These are phyloP conservation scores for Leucoraja ocellata DNA, from an alignment of 2,797 vertebrate genomes.

Conservation along the genomic window DNA sequence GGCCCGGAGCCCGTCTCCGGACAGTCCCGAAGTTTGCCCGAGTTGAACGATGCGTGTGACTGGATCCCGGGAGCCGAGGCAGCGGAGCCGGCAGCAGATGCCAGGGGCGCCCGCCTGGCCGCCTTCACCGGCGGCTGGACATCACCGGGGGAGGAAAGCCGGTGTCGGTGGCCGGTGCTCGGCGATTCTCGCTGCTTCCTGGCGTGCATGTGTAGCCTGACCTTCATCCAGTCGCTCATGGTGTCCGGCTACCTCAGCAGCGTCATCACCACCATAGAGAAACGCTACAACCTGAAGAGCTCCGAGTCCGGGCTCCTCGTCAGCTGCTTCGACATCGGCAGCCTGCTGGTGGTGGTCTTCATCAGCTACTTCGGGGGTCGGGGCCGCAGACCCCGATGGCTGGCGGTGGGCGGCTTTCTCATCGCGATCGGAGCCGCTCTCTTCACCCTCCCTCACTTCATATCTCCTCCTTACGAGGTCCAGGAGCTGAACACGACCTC, in stretches of 20 bases:
- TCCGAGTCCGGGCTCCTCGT: conserved; percentile 91
- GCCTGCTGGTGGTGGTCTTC: conserved; percentile 87
- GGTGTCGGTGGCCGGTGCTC: conserved; percentile 56
- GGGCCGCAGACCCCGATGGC: conserved; percentile 83
- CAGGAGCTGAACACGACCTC: conserved; percentile 80
- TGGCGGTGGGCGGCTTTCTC: conserved; percentile 79
- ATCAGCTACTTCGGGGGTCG: conserved; percentile 91
- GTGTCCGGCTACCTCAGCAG: conserved; percentile 96
- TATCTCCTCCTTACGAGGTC: conserved; percentile 86
- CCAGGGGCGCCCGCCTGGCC: conserved; percentile 39
- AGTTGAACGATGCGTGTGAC: conserved; percentile 59
- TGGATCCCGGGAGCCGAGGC: conserved; percentile 37
- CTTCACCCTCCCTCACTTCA: conserved; percentile 88
- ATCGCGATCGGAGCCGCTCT: conserved; percentile 80
- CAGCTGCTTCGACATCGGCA: conserved; percentile 94
- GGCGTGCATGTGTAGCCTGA: conserved; percentile 92
- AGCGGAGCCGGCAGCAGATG: conserved; percentile 74
- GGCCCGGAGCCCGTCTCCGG: too few relatives aligned
- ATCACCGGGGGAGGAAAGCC: background rate
- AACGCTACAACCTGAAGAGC: conserved; percentile 86
- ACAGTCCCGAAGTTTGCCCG: conserved; percentile 75
- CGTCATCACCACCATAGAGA: conserved; percentile 95
- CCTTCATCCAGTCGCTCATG: conserved; percentile 95
- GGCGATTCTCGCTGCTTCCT: conserved; percentile 86
- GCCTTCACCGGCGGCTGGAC: background rate